These are phyloP conservation scores for Labia minor DNA, from an alignment of 2,888 invertebrate species.

Conservation along the genomic window DNA sequence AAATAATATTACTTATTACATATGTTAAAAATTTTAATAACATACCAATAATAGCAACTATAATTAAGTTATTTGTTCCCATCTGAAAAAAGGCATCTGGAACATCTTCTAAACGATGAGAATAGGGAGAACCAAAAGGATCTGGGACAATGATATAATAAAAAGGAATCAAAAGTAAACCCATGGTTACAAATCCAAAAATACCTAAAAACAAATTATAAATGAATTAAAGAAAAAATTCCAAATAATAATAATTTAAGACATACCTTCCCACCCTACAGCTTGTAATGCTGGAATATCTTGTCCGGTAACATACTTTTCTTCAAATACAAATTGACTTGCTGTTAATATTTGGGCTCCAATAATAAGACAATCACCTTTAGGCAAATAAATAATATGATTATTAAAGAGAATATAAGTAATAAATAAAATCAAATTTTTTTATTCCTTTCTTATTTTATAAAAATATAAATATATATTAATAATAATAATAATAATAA, in stretches of 20 bases:
- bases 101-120: slow-evolving; percentile 69
- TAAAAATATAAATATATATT: no score
- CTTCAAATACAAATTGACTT: slow-evolving; percentile 89
- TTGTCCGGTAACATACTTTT: slow-evolving; percentile 71
- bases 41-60: slow-evolving; percentile 54
- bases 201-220: slow-evolving; percentile 37
- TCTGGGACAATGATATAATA: slow-evolving; percentile 66
- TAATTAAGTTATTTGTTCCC: slow-evolving; percentile 43
- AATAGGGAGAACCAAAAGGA: slow-evolving; percentile 66
- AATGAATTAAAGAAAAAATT: slow-evolving; percentile 9
- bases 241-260: neutral
- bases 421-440: no score
- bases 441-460: no score
- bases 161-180: slow-evolving; percentile 59
- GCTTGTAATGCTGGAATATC: slow-evolving; percentile 85
- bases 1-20: slow-evolving; percentile 19
- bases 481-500: no score
- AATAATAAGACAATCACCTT: slow-evolving; percentile 46
- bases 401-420: neutral
- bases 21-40: no score
- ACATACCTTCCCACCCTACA: slow-evolving; percentile 83
- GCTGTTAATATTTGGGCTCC: slow-evolving; percentile 67
- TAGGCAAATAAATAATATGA: slow-evolving; percentile 25
- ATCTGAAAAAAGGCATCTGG: slow-evolving; percentile 78
- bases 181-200: slow-evolving; percentile 56